These are phyloP conservation scores for Chrysoperla carnea DNA, from an alignment of 1,140 invertebrate genomes.

Conservation along the genomic window DNA sequence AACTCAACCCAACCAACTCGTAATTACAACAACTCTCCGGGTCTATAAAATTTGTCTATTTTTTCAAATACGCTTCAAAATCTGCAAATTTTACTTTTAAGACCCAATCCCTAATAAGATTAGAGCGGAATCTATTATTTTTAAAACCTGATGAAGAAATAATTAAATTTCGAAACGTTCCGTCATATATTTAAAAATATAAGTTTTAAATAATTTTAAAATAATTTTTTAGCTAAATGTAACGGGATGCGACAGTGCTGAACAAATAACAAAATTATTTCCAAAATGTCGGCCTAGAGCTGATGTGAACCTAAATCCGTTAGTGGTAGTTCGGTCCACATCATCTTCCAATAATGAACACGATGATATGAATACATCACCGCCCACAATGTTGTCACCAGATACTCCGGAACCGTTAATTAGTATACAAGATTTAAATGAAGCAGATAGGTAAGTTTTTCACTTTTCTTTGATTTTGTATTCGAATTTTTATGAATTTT, in stretches of 20 bases:
- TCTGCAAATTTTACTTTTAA: too few relatives aligned
- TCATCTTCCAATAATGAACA: conserved; percentile 21
- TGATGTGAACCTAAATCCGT: conserved; percentile 38
- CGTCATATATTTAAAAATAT: too few relatives aligned
- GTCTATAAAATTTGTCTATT: too few relatives aligned
- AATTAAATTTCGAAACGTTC: too few relatives aligned
- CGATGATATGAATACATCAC: conserved; percentile 18
- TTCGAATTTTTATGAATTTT: conserved; percentile 1
- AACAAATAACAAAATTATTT: conserved; percentile 64
- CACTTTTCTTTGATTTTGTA: not conserved
- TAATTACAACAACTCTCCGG: too few relatives aligned
- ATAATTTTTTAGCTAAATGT: not conserved
- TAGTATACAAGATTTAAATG: conserved; percentile 7
- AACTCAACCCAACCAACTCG: too few relatives aligned
- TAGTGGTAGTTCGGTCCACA: conserved; percentile 18
- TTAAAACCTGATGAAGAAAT: too few relatives aligned
- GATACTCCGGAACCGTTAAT: conserved; percentile 13
- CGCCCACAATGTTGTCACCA: conserved; percentile 25
- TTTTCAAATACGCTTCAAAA: too few relatives aligned
- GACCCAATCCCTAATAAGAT: too few relatives aligned
- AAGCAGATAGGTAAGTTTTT: not conserved
- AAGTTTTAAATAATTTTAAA: too few relatives aligned
- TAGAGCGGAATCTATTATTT: too few relatives aligned
- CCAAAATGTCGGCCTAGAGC: conserved; percentile 58
- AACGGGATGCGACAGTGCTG: conserved; percentile 28